These are phyloP conservation scores for Drosophila biarmipes DNA, from an alignment of 1,140 invertebrate genomes.

Conservation along the genomic window DNA sequence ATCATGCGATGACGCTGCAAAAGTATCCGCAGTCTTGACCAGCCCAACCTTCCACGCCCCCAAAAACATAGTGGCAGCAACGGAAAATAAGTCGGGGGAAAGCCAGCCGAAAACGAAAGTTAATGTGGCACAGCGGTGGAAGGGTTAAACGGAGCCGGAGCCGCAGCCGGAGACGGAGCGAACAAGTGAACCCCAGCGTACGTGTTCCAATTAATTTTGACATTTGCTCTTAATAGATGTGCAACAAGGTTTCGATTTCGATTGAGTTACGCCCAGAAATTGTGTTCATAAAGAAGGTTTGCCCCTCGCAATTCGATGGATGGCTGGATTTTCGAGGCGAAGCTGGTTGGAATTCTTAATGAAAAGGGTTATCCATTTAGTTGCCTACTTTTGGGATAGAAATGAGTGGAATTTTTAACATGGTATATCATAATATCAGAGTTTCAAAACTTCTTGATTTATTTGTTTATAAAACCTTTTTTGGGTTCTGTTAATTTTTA, in stretches of 20 bases:
- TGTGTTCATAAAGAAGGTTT: conserved; percentile 32
- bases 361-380: not conserved
- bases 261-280: conserved; percentile 33
- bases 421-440: not conserved
- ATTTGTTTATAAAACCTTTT: too few relatives aligned
- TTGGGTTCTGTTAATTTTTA: too few relatives aligned
- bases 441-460: too few relatives aligned
- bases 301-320: not conserved
- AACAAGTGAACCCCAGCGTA: conserved; percentile 37
- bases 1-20: conserved; percentile 75
- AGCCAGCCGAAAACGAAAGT: conserved; percentile 59
- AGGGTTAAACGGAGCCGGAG: conserved; percentile 52
- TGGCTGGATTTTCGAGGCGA: not conserved
- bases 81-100: conserved; percentile 13
- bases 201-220: conserved; percentile 76
- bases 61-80: not conserved
- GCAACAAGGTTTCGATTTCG: conserved; percentile 58
- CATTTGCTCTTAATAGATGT: conserved; percentile 71
- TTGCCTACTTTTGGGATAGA: not conserved
- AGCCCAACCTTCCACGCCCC: conserved; percentile 37
- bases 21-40: conserved; percentile 42
- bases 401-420: not conserved
- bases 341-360: not conserved
- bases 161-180: conserved; percentile 6
- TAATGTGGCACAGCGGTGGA: conserved; percentile 69